Percentiles rank a stretch among this genome's conserved stretches.
phyloP scores from a whole-genome alignment of 2,888 invertebrate species.

The Tuta absoluta region DNA sequence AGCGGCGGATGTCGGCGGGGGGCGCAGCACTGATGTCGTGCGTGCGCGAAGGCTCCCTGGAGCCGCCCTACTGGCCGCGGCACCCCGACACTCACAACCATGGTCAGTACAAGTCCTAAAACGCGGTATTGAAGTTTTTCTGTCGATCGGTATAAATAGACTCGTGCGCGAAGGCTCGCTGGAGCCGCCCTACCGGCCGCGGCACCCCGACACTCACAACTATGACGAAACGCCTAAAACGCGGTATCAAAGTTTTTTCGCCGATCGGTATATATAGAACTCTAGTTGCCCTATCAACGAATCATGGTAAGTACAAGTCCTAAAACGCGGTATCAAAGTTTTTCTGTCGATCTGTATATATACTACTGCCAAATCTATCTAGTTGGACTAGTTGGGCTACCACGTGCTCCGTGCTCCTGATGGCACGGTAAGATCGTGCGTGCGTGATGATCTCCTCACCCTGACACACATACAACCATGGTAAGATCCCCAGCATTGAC shows the following conservation, averaged over 20 bases:
- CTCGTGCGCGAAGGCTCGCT: conserved; percentile 83
- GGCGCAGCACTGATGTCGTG: conserved; percentile 85
- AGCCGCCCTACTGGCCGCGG: conserved; percentile 83
- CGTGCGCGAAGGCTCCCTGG: conserved; percentile 83
- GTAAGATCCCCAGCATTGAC: too few species aligned
- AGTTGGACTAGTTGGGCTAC: too few species aligned
- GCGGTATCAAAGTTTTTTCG: neutral
- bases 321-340: neutral
- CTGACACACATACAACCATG: conserved; percentile 4
- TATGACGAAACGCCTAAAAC: conserved; percentile 55
- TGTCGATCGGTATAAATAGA: too few species aligned
- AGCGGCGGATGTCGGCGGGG: conserved; percentile 52
- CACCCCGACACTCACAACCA: conserved; percentile 76
- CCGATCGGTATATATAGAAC: too few species aligned
- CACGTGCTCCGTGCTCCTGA: too few species aligned
- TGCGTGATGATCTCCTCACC: too few species aligned
- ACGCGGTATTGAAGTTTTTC: neutral
- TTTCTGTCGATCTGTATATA: too few species aligned
- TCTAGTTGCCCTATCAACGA: neutral
- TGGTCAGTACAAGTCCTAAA: conserved; percentile 51
- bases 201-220: conserved; percentile 76
- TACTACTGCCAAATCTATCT: too few species aligned
- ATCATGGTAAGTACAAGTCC: neutral
- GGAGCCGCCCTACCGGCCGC: conserved; percentile 83
- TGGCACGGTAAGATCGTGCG: too few species aligned